These are phyloP conservation scores for Dolomedes plantarius DNA, from an alignment of 2,888 invertebrate genomes.

Conservation along the genomic window DNA sequence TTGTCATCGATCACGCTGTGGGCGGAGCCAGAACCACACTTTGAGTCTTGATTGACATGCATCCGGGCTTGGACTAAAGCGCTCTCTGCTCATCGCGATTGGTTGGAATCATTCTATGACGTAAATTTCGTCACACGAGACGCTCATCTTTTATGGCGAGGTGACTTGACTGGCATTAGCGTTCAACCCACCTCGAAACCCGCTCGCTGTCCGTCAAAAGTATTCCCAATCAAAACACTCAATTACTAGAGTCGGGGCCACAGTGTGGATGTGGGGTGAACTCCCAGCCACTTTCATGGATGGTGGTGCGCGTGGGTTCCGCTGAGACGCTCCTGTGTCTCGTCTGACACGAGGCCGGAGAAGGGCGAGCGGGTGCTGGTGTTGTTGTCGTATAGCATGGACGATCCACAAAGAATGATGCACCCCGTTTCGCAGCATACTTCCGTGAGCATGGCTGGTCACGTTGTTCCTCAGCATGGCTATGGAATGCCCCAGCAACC, in stretches of 20 bases:
- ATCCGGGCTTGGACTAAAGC: conserved; percentile 72
- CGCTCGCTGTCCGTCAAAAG: conserved; percentile 74
- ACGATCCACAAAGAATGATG: conserved; percentile 90
- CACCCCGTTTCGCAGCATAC: conserved; percentile 78
- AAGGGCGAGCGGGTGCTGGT: conserved; percentile 50
- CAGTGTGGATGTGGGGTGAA: conserved; percentile 59
- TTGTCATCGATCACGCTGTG: conserved; percentile 72
- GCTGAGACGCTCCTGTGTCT: conserved; percentile 57
- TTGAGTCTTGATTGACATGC: conserved; percentile 73
- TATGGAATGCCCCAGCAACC: conserved; percentile 82
- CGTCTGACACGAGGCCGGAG: conserved; percentile 37
- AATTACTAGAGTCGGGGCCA: conserved; percentile 72
- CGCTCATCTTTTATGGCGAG: conserved; percentile 74
- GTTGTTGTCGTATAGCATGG: conserved; percentile 79
- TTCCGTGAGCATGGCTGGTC: conserved; percentile 77
- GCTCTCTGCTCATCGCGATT: conserved; percentile 53
- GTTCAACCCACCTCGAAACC: conserved; percentile 74
- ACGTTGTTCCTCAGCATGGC: conserved; percentile 86
- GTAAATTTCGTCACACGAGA: conserved; percentile 73
- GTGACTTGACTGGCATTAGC: conserved; percentile 74
- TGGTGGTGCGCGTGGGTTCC: conserved; percentile 67
- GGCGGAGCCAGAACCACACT: conserved; percentile 72
- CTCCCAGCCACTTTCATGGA: conserved; percentile 72
- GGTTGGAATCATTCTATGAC: conserved; percentile 67
- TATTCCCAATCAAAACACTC: conserved; percentile 74